Evolutionary conservation across 2,113 vertebrate genomes (phyloP).

Genomic region (Scophthalmus maximus): DNA sequence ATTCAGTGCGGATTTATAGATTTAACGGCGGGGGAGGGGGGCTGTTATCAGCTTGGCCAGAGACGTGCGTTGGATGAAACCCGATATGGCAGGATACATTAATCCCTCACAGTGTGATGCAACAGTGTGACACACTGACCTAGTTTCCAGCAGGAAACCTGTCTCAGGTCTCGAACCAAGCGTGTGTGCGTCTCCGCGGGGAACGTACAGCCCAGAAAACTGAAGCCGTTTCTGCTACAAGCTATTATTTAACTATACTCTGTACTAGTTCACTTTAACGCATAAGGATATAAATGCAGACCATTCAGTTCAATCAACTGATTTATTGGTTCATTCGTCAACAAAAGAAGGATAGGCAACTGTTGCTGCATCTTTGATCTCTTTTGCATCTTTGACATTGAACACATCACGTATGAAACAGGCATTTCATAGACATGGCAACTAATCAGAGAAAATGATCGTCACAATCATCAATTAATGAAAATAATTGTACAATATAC

Average conservation of each 20-base stretch:
- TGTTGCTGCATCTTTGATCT: no score
- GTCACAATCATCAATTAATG: no score
- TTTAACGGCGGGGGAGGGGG: constrained; percentile 47
- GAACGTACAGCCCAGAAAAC: constrained; percentile 1
- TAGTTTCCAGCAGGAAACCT: constrained; percentile 61
- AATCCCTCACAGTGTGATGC: constrained; percentile 57
- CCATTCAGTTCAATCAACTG: no score
- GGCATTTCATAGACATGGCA: no score
- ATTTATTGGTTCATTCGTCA: no score
- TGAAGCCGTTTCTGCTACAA: background rate
- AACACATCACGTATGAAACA: no score
- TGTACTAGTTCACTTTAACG: no score
- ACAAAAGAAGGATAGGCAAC: no score
- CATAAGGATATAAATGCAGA: no score
- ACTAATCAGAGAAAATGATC: no score
- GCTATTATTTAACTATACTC: background rate
- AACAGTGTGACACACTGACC: constrained; percentile 72
- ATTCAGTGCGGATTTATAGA: constrained; percentile 30
- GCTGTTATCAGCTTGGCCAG: constrained; percentile 38
- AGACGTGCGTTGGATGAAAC: constrained; percentile 39
- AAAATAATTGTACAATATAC: no score
- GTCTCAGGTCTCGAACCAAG: constrained; percentile 45
- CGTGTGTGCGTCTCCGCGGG: constrained; percentile 15
- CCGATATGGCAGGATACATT: constrained; percentile 39
- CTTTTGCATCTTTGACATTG: no score